Conservation (phyloP, 2,888 invertebrate species). For the Periphyllus acericola region DNA sequence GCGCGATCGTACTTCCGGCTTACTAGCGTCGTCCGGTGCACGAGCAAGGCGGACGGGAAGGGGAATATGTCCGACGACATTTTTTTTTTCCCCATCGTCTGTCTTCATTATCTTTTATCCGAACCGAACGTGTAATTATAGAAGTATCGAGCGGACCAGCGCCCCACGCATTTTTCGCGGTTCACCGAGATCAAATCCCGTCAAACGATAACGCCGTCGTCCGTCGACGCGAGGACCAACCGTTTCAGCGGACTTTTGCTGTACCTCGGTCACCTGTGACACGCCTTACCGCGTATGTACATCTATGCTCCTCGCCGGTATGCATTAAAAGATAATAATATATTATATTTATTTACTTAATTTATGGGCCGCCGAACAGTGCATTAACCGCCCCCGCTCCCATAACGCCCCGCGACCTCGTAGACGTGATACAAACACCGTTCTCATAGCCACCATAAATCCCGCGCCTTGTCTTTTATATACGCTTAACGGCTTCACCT, state of each 20-base stretch:
- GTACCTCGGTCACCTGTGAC: not conserved
- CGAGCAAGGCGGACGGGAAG: not conserved
- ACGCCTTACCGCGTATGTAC: not conserved
- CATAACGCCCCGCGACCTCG: too few relatives aligned
- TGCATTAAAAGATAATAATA: too few relatives aligned
- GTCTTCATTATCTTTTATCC: constrained; percentile 6
- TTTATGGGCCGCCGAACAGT: too few relatives aligned
- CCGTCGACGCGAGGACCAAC: not conserved
- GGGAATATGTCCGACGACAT: not conserved
- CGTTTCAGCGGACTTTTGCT: too few relatives aligned
- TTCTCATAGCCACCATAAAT: too few relatives aligned
- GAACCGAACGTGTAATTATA: not conserved
- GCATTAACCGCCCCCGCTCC: too few relatives aligned
- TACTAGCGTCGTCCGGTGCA: not conserved
- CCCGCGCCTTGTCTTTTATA: too few relatives aligned
- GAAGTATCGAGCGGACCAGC: constrained; percentile 27
- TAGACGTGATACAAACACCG: too few relatives aligned
- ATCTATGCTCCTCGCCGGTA: not conserved
- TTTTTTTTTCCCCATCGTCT: not conserved
- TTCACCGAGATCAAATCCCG: not conserved
- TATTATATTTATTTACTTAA: too few relatives aligned
- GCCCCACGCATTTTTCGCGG: not conserved
- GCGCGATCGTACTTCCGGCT: not conserved
- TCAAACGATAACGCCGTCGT: too few relatives aligned
- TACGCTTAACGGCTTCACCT: too few relatives aligned